Percentiles rank a stretch among this genome's conserved stretches.
These are phyloP conservation scores for Myanophis thanlyinensis DNA, from an alignment of 2,113 vertebrate species.

Conservation along the genomic window DNA sequence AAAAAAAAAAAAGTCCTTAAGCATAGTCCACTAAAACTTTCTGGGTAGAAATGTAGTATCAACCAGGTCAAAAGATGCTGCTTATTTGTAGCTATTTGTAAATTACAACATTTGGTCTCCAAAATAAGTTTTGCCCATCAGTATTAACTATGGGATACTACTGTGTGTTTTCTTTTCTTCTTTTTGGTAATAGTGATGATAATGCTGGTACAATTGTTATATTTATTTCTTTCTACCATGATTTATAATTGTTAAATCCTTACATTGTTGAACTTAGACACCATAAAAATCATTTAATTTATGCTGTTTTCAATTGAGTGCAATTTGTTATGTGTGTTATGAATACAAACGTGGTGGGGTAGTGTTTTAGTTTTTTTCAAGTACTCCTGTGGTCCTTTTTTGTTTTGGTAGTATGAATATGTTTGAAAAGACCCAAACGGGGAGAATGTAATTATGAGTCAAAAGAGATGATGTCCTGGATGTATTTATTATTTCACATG, in stretches of 20 bases:
- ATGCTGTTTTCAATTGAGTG: conserved; percentile 78
- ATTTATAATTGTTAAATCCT: conserved; percentile 74
- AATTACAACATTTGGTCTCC: conserved; percentile 61
- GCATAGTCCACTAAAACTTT: background rate
- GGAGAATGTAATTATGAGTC: background rate
- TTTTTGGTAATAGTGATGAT: conserved; percentile 68
- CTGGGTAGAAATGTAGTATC: background rate
- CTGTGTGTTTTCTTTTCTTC: conserved; percentile 56
- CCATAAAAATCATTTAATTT: conserved; percentile 77
- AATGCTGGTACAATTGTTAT: conserved; percentile 75
- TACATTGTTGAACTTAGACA: conserved; percentile 72
- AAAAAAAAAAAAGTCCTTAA: background rate
- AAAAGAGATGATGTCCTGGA: background rate
- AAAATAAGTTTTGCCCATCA: conserved; percentile 68
- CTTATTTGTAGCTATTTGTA: background rate
- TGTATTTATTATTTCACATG: background rate
- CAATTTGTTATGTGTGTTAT: conserved; percentile 79
- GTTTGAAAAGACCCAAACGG: background rate
- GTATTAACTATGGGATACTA: conserved; percentile 82
- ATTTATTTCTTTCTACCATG: conserved; percentile 84
- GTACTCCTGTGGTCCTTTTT: conserved; percentile 50
- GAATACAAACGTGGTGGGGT: conserved; percentile 81
- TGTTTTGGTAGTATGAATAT: conserved; percentile 16
- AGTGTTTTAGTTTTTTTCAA: conserved; percentile 48
- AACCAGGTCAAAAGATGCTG: background rate